Percentiles rank a stretch among this genome's conserved stretches.
phyloP scores from a whole-genome alignment of 2,888 invertebrate genomes.

The Coelinius sp. region DNA sequence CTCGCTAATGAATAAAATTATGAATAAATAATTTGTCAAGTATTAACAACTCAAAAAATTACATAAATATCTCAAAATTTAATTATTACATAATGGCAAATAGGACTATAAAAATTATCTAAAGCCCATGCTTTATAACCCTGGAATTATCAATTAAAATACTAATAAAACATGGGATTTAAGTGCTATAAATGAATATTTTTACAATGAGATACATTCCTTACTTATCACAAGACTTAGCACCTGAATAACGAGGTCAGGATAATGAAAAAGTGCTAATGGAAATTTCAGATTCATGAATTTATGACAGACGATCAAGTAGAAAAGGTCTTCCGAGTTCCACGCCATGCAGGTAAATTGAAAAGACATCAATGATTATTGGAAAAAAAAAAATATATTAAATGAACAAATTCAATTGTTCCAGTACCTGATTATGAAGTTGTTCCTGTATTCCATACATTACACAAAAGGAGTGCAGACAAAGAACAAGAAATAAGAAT shows the following conservation, averaged over 20 bases:
- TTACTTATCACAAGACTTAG: neutral
- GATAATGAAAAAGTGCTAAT: neutral
- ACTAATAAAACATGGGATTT: too few relatives aligned
- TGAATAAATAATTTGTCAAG: neutral
- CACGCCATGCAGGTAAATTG: conserved; percentile 48
- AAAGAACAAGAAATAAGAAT: conserved; percentile 44
- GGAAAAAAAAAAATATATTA: neutral
- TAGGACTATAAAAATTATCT: too few relatives aligned
- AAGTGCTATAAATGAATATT: too few relatives aligned
- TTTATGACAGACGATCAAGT: conserved; percentile 57
- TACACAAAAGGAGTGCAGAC: conserved; percentile 24
- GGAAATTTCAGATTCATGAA: conserved; percentile 53
- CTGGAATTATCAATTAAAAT: too few relatives aligned
- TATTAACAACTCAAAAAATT: neutral
- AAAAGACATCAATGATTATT: neutral
- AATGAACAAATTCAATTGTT: neutral
- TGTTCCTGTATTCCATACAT: conserved; percentile 52
- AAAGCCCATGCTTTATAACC: too few relatives aligned
- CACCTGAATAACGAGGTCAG: neutral
- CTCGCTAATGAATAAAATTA: neutral
- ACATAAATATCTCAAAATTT: too few relatives aligned
- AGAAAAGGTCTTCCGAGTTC: conserved; percentile 50
- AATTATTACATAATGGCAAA: too few relatives aligned
- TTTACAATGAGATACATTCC: too few relatives aligned
- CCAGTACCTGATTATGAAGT: conserved; percentile 61